phyloP scores from a whole-genome alignment of 2,797 vertebrate species.

The Manis pentadactyla region DNA sequence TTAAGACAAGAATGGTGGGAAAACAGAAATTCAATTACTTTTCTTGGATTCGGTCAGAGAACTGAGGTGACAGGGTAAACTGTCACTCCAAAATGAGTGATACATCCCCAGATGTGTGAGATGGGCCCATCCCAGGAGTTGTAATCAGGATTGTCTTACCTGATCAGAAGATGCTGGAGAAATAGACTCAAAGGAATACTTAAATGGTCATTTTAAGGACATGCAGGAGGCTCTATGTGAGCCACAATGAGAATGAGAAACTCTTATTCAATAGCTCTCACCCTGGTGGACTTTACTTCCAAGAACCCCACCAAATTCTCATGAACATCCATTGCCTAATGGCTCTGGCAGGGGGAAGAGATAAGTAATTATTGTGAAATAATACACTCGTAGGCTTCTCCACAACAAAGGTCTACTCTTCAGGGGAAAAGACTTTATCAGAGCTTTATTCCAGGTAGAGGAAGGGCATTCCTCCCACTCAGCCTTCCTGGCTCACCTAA shows the following conservation, averaged over 20 bases:
- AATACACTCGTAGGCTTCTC: neutral
- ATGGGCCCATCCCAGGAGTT: neutral
- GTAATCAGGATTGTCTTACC: neutral
- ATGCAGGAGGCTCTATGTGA: neutral
- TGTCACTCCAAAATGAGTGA: neutral
- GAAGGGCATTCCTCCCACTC: neutral
- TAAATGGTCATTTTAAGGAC: neutral
- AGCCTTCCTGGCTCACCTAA: neutral
- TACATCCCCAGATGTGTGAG: neutral
- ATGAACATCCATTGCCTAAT: neutral
- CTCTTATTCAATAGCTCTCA: neutral
- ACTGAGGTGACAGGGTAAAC: neutral
- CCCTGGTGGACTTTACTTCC: neutral
- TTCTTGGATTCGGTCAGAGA: neutral
- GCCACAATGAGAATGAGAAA: neutral
- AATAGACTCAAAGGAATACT: neutral
- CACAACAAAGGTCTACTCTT: neutral
- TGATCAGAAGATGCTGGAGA: neutral
- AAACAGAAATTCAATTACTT: neutral
- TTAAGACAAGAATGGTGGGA: neutral
- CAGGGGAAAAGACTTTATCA: neutral
- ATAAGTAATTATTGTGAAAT: neutral
- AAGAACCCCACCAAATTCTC: neutral
- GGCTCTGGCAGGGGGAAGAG: neutral
- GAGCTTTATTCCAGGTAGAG: neutral